Evolutionary conservation across 2,797 vertebrate species (phyloP).

Genomic region (Malacoraja senta): DNA sequence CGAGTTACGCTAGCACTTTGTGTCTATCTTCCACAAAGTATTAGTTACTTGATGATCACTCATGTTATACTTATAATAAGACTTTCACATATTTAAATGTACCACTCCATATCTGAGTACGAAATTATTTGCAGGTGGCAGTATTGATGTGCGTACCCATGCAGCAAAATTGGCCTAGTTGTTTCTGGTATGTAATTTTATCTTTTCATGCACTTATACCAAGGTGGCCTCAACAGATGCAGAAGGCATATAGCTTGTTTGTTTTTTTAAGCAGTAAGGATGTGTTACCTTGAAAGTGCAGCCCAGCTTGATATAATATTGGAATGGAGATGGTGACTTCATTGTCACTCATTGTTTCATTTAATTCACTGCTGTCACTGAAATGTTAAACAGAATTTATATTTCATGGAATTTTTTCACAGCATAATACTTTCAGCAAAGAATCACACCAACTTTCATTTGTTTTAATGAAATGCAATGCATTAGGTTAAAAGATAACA

Average conservation of each 20-base stretch:
- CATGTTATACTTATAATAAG: background rate
- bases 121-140: background rate
- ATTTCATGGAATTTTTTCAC: background rate
- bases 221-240: no score
- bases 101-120: no score
- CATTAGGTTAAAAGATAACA: background rate
- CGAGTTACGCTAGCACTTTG: no score
- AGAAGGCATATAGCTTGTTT: background rate
- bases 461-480: background rate
- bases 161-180: background rate
- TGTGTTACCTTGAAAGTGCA: constrained; percentile 75
- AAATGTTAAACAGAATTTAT: constrained; percentile 40
- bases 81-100: background rate
- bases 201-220: no score
- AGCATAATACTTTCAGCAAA: background rate
- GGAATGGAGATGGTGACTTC: constrained; percentile 66
- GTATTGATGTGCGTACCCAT: background rate
- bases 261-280: background rate
- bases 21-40: background rate
- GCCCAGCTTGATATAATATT: constrained; percentile 73
- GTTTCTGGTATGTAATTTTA: background rate
- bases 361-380: constrained; percentile 84
- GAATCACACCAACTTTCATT: background rate
- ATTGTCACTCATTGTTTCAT: constrained; percentile 69
- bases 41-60: background rate